Evolutionary conservation across 2,888 invertebrate genomes (phyloP), one percentile per base, ranked within the genome.

Genomic region (Pachycephus smyrnensis): DNA sequence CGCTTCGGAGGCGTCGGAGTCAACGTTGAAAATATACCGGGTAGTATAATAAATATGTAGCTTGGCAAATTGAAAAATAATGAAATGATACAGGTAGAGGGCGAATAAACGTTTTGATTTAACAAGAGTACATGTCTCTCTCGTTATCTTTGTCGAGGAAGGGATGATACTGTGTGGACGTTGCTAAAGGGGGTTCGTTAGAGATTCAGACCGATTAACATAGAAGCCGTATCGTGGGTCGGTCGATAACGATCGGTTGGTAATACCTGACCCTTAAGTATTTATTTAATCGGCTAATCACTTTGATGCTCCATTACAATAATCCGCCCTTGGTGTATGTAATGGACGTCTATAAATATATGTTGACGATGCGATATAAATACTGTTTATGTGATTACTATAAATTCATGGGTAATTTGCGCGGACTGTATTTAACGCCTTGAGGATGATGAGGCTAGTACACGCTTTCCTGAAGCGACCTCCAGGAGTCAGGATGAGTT

Each of bases 351-450:
- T 55, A 55, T 55, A 55, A 55, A 55, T 77, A 79, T 74, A 73
- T 77, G 79, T 40, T 74, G 76, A 69, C 74, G 76, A 73, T 55
- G 36, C 55, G 76, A 37, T 55, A 23, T 55, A 55, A 55, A 55
- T 55, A 23, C 23, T 23, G 55, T 55, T 79, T 79, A 75, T 73
- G 80, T 76, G 76, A 81, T 83, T 83, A 82, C 81, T 80, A 55
- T 80, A 81, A 83, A 83, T 83, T 83, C 78, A 83, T 81, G 82
- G 81, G 80, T 82, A 82, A 83, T 81, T 79, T 76, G 68, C 68
- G 36, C 75, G 79, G 79, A 78, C 83, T 77, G 79, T 83, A 81
- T 80, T 84, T 82, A 80, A 78, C 79, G 81, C 79, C 73, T 75
- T 76, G 80, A 79, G 81, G 80, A 78, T 33, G 33, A 33, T 69